Conservation (phyloP, 2,113 vertebrate genomes). For the Galeopterus variegatus region DNA sequence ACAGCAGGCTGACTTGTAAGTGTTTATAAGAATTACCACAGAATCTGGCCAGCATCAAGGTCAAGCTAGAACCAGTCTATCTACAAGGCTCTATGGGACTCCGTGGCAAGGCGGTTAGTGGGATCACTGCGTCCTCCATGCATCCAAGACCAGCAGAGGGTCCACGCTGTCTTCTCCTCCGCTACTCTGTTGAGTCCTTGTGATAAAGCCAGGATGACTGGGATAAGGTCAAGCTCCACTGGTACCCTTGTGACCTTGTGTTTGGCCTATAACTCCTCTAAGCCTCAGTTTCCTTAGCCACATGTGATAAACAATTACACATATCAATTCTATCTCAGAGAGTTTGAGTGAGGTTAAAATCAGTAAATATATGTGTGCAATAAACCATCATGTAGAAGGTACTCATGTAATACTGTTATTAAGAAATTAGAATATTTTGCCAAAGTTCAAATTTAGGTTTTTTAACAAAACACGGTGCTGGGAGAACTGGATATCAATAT, state of each 20-base stretch:
- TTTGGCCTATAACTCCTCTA: neutral
- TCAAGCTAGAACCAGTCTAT: neutral
- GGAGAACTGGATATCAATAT: too few relatives aligned
- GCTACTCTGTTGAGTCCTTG: neutral
- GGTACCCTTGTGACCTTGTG: neutral
- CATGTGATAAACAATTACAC: too few relatives aligned
- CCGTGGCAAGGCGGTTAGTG: too few relatives aligned
- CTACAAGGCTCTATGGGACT: too few relatives aligned
- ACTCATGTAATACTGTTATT: neutral
- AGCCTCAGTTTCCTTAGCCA: neutral
- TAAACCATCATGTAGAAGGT: neutral
- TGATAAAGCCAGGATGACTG: rapidly evolving
- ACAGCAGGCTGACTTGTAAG: neutral
- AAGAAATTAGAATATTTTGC: neutral
- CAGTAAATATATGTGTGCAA: neutral
- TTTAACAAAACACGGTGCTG: too few relatives aligned
- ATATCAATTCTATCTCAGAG: neutral
- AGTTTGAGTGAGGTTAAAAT: neutral
- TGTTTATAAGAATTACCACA: neutral
- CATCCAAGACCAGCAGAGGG: neutral
- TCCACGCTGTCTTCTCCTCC: neutral
- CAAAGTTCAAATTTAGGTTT: neutral
- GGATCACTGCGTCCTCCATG: rapidly evolving
- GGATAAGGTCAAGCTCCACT: neutral
- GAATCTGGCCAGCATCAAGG: neutral